Evolutionary conservation across 2,113 vertebrate species (phyloP), one percentile per base, ranked within the genome.

Genomic region (Ictalurus punctatus): DNA sequence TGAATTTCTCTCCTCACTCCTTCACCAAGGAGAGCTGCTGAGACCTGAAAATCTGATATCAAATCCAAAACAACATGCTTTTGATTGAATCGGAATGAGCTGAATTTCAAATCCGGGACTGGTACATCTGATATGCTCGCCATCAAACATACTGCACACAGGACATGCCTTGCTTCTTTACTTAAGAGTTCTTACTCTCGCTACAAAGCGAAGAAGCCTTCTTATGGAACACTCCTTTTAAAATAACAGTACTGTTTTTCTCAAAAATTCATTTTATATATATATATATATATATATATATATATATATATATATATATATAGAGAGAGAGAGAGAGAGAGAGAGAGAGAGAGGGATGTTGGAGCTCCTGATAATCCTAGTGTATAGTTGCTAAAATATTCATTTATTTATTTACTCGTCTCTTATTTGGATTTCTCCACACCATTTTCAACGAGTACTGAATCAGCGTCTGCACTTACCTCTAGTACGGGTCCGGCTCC

Each of bases 401-500:
- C 0, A 7, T 48, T n/a, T 65, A 23, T 67, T 12, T 13, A 87
- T 48, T 69, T 52, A 30, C 40, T 37, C 54, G 16, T 21, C 23
- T 83, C 37, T 44, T 19, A 44, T 71, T 44, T 48, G 6, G 19
- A 23, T 52, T 79, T 79, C n/a, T n/a, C 73, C 37, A 44, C 23
- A 52, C 25, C 30, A 73, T 76, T 44, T 76, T 44, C 17, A 37
- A 30, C 9, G 0, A 78, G 23, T n/a, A 13, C 9, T 25, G 23
- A 25, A 44, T 44, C 44, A 25, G 17, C 6, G 8, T 23, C 21
- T 58, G 37, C 21, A 87, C 95, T 97, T 95, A 99, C 98, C 97
- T 99, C 98, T 91, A 99, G 94, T 84, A 99, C 98, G 84, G 98
- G 98, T 92, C 98, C 98, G 3, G 98, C 98, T 93, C 98, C 98